Base-by-base conservation (phyloP, 1,140 invertebrate genomes). In the Notospermus geniculatus region DNA sequence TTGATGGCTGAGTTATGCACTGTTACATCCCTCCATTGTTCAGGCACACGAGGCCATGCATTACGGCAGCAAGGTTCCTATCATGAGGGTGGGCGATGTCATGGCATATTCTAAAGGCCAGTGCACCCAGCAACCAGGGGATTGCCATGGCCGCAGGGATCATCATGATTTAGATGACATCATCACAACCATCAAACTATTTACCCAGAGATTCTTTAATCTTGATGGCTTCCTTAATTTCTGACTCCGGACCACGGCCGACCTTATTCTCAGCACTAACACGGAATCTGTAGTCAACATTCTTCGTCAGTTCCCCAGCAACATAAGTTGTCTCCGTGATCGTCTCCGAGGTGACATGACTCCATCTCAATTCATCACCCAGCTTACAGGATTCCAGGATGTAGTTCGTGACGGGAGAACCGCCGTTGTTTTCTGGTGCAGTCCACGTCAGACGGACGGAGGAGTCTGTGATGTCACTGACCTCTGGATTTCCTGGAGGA, bases 181-280 rank as follows among this genome's bases (percentile, higher is more conserved):
- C n/a, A n/a, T n/a, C n/a, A 36, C 15, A 7, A 36, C 4, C 4
- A 27, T 7, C 19, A 5, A 5, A 50, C 4, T 5, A 69, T 83
- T 79, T 82, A 87, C 87, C 92, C 81, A 95, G 95, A 73, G 95
- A 93, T 92, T 95, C 91, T 81, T 58, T 57, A 41, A 57, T 41
- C 29, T 29, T 64, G 19, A 65, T 36, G 2, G 92, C 87, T 52
- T 85, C 80, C 1, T 92, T 94, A 7, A 91, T 86, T 73, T 98
- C 93, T 32, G 93, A 95, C 7, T 93, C 93, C 79, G 97, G 88
- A 46, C 95, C 94, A 78, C 93, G 91, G 1, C 94, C 95, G 25
- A 93, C 96, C 50, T 93, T 92, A 81, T 99, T 99, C 80, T 98
- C 96, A 30, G 97, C 96, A 53, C 91, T 86, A 0, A 98, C 87